Evolutionary conservation across 1,140 invertebrate species (phyloP).

Genomic region (Calliopsis andreniformis): DNA sequence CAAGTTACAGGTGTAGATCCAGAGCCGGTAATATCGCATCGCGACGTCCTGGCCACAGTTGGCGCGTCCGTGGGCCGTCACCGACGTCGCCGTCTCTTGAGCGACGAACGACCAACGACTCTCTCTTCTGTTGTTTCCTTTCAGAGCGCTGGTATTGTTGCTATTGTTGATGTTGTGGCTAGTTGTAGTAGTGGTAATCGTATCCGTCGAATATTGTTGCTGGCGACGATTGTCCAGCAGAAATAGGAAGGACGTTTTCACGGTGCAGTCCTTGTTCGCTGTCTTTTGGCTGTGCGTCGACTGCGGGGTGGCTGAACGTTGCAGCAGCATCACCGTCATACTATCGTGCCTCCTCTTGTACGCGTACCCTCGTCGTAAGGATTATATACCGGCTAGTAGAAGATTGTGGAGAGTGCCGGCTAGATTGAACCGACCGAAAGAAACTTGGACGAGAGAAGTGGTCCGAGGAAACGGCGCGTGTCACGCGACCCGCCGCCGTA

Average conservation of each 20-base stretch:
- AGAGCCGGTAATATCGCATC: constrained; percentile 92
- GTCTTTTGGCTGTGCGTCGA: constrained; percentile 79
- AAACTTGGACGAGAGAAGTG: not conserved
- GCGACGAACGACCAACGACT: constrained; percentile 64
- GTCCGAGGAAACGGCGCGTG: constrained; percentile 26
- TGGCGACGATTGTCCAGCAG: constrained; percentile 73
- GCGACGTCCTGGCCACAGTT: constrained; percentile 77
- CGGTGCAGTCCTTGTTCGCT: constrained; percentile 74
- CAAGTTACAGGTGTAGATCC: constrained; percentile 96
- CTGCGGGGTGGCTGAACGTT: constrained; percentile 80
- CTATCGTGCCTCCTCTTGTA: constrained; percentile 76
- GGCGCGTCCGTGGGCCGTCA: constrained; percentile 66
- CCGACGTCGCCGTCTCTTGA: constrained; percentile 69
- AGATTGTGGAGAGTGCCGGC: constrained; percentile 23
- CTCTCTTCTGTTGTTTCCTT: constrained; percentile 43
- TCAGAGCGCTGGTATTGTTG: constrained; percentile 53
- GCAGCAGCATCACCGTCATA: constrained; percentile 83
- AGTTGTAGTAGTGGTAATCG: constrained; percentile 37
- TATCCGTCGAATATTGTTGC: constrained; percentile 64
- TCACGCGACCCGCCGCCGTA: constrained; percentile 56
- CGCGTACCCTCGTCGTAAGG: constrained; percentile 66
- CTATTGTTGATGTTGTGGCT: constrained; percentile 51
- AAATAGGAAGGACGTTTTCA: constrained; percentile 75
- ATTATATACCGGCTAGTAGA: constrained; percentile 36
- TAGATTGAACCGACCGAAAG: constrained; percentile 12